phyloP scores from a whole-genome alignment of 2,888 invertebrate species.

The Coleophora deauratella region DNA sequence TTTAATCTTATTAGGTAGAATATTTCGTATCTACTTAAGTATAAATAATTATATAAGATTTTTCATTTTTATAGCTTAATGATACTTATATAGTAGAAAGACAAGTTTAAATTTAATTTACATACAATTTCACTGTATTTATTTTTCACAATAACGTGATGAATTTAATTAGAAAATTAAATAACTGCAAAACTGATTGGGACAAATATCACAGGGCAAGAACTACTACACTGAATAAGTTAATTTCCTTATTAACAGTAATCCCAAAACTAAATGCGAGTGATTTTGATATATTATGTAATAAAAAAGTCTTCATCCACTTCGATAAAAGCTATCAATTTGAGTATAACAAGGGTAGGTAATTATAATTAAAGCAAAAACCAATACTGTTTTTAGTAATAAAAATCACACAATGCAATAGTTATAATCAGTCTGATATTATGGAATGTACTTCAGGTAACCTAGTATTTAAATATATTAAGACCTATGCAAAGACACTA shows the following conservation, averaged over 20 bases:
- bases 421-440: conserved; percentile 8
- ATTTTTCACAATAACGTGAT: not conserved
- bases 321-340: not conserved
- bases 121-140: too few species aligned
- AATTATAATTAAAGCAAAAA: conserved; percentile 6
- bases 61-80: too few species aligned
- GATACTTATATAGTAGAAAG: too few species aligned
- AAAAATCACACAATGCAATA: not conserved
- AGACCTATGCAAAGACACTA: too few species aligned
- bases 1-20: too few species aligned
- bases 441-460: conserved; percentile 8
- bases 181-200: not conserved
- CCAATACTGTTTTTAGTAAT: conserved; percentile 5
- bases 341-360: not conserved
- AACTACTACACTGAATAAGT: not conserved
- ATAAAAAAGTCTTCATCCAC: conserved; percentile 2
- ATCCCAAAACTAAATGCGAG: too few species aligned
- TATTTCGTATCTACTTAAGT: too few species aligned
- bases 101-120: not conserved
- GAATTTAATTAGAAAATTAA: not conserved
- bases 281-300: not conserved
- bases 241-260: not conserved
- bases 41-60: not conserved
- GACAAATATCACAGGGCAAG: conserved; percentile 3
- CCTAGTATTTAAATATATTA: not conserved